Evolutionary conservation across 2,888 invertebrate genomes (phyloP).

Genomic region (Lithophane ornitopus): DNA sequence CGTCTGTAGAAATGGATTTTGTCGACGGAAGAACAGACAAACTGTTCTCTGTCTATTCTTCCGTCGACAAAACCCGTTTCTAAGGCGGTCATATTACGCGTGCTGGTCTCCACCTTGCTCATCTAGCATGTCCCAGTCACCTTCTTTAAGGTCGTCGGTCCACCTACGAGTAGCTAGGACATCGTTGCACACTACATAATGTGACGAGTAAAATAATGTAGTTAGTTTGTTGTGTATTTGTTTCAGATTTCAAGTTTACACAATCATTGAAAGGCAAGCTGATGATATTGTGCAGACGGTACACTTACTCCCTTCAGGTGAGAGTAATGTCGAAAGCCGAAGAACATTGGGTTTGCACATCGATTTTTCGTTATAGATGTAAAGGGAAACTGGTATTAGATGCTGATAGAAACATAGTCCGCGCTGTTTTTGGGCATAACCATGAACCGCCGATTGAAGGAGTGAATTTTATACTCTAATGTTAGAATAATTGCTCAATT

Average conservation of each 20-base stretch:
- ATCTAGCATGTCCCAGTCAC: too few species aligned
- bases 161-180: too few species aligned
- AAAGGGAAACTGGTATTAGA: conserved; percentile 17
- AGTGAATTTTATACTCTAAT: background rate
- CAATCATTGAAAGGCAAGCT: conserved; percentile 13
- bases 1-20: too few species aligned
- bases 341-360: conserved; percentile 20
- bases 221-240: background rate
- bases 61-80: too few species aligned
- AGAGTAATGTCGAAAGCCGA: background rate
- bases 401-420: background rate
- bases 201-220: background rate
- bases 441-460: conserved; percentile 11
- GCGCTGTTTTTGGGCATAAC: background rate
- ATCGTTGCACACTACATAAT: background rate
- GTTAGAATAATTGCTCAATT: background rate
- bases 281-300: background rate
- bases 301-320: background rate
- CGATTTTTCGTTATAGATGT: conserved; percentile 4
- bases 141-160: too few species aligned
- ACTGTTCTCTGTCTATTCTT: too few species aligned
- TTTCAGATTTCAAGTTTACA: conserved; percentile 14
- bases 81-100: too few species aligned
- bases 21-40: too few species aligned
- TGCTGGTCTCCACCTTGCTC: too few species aligned